phyloP scores from a whole-genome alignment of 1,140 invertebrate genomes.

The Apis dorsata region DNA sequence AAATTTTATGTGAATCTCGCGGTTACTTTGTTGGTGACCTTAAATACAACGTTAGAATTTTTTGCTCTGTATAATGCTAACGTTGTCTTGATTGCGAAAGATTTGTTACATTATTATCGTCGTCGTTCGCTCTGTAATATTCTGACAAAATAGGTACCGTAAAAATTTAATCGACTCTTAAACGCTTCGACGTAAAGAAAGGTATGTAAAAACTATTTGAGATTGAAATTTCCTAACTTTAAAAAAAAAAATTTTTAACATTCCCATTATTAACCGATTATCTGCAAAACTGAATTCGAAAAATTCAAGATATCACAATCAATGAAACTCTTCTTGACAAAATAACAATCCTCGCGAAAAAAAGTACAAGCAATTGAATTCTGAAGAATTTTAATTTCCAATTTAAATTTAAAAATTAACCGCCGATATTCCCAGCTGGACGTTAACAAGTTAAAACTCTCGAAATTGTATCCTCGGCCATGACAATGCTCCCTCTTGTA shows the following conservation, averaged over 20 bases:
- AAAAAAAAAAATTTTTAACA: too few species aligned
- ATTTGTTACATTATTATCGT: slow-evolving; percentile 31
- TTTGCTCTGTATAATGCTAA: slow-evolving; percentile 25
- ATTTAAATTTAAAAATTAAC: too few species aligned
- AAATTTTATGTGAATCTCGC: too few species aligned
- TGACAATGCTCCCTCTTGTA: slow-evolving; percentile 58
- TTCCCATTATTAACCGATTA: too few species aligned
- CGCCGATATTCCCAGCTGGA: background rate
- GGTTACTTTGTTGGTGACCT: background rate
- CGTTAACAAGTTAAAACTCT: slow-evolving; percentile 10
- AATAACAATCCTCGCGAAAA: too few species aligned
- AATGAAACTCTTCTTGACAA: too few species aligned
- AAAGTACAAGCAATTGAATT: too few species aligned
- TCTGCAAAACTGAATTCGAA: too few species aligned
- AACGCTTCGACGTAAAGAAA: background rate
- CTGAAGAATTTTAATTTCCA: too few species aligned
- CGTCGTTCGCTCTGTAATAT: slow-evolving; percentile 19
- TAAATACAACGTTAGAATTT: slow-evolving; percentile 18
- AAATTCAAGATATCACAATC: too few species aligned
- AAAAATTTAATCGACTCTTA: slow-evolving; percentile 10
- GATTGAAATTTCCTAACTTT: too few species aligned
- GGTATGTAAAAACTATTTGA: background rate
- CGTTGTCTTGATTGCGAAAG: slow-evolving; percentile 37
- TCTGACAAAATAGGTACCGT: background rate
- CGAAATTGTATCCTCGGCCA: slow-evolving; percentile 32